Evolutionary conservation across 2,888 invertebrate genomes (phyloP).

Genomic region (Dicycla oo): DNA sequence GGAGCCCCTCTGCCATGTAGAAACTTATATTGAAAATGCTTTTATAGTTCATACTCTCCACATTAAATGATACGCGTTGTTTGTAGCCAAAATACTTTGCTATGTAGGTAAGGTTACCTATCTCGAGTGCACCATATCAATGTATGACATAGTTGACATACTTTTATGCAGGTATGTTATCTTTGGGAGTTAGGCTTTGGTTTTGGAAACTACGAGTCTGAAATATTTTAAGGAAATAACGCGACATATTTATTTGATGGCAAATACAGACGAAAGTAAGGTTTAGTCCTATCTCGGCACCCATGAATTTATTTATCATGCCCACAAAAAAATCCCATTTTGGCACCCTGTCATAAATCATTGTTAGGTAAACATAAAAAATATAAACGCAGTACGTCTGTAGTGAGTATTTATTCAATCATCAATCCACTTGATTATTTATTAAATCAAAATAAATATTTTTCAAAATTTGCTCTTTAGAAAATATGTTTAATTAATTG

Average conservation of each 20-base stretch:
- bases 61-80: background rate
- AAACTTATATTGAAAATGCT: background rate
- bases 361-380: no score
- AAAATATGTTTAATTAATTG: no score
- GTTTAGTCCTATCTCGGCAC: no score
- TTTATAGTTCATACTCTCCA: background rate
- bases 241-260: background rate
- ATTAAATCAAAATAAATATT: no score
- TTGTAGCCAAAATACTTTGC: background rate
- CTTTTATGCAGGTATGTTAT: slow-evolving; percentile 2
- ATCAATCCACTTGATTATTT: no score
- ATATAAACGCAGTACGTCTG: no score
- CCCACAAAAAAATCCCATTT: no score
- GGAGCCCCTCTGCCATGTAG: no score
- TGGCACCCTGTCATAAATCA: no score
- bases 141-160: slow-evolving; percentile 1
- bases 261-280: background rate
- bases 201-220: background rate
- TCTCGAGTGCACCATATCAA: background rate
- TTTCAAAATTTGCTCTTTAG: no score
- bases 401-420: no score
- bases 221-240: background rate
- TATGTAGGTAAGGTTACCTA: background rate
- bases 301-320: no score
- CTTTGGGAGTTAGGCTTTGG: background rate